phyloP scores from a whole-genome alignment of 2,797 vertebrate species.

The Dipus sagitta region DNA sequence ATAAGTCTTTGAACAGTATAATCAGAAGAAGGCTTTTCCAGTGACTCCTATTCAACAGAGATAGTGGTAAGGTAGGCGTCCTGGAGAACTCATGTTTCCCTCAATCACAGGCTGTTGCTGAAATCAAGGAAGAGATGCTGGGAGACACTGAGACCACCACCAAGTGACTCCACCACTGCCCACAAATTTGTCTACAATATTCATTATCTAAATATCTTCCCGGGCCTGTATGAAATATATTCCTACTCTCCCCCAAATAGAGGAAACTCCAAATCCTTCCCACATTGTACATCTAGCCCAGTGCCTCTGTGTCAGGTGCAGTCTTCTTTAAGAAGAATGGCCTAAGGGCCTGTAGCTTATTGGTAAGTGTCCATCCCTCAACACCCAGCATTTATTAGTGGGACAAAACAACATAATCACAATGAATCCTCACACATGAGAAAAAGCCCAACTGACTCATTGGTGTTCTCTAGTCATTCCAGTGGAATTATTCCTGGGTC shows the following conservation, averaged over 20 bases:
- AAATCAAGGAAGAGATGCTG: neutral
- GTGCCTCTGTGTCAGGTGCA: neutral
- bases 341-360: neutral
- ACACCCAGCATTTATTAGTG: neutral
- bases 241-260: neutral
- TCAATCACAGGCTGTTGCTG: neutral
- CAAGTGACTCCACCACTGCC: neutral
- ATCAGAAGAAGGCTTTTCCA: neutral
- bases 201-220: neutral
- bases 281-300: neutral
- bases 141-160: neutral
- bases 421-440: neutral
- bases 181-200: neutral
- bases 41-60: neutral
- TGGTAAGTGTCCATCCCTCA: neutral
- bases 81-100: neutral
- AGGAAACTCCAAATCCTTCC: constrained; percentile 11
- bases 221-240: neutral
- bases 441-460: neutral
- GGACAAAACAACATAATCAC: neutral
- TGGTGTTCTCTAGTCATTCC: neutral
- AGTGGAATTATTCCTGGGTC: neutral
- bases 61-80: neutral
- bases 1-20: neutral
- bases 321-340: neutral